phyloP scores from a whole-genome alignment of 2,888 invertebrate species.

The Diaphora mendica region DNA sequence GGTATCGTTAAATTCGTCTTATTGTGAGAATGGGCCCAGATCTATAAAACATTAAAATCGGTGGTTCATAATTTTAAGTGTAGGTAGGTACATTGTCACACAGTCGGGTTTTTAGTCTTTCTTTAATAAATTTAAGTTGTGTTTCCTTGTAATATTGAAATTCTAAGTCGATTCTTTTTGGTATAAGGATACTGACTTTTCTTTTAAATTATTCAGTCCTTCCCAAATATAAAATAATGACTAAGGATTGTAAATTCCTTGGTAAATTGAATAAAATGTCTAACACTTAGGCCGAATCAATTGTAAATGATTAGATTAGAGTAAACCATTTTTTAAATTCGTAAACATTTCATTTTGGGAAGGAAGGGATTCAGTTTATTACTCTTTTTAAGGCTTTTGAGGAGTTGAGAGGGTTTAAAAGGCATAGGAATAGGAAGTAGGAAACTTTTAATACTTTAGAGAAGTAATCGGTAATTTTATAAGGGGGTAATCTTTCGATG shows the following conservation, averaged over 20 bases:
- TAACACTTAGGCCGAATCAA: constrained; percentile 37
- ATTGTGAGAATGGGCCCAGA: neutral
- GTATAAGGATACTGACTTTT: neutral
- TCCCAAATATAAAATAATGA: constrained; percentile 1
- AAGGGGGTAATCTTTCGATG: no score
- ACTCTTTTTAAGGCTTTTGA: neutral
- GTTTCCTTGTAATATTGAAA: no score
- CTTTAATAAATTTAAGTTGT: neutral
- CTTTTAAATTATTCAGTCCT: constrained; percentile 7
- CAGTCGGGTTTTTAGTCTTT: neutral
- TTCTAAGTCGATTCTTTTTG: neutral
- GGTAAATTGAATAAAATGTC: constrained; percentile 14
- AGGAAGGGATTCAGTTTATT: neutral
- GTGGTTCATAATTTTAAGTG: neutral
- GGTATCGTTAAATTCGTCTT: neutral
- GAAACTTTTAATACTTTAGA: neutral
- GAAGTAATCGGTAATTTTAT: neutral
- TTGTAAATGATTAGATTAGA: neutral
- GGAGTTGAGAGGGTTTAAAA: neutral
- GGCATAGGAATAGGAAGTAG: neutral
- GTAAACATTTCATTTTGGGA: neutral
- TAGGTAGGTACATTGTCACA: neutral
- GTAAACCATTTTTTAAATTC: constrained; percentile 4
- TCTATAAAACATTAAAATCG: neutral
- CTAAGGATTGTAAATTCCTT: constrained; percentile 4